Evolutionary conservation across 2,113 vertebrate species (phyloP).

Genomic region (Brachyhypopomus gauderio): DNA sequence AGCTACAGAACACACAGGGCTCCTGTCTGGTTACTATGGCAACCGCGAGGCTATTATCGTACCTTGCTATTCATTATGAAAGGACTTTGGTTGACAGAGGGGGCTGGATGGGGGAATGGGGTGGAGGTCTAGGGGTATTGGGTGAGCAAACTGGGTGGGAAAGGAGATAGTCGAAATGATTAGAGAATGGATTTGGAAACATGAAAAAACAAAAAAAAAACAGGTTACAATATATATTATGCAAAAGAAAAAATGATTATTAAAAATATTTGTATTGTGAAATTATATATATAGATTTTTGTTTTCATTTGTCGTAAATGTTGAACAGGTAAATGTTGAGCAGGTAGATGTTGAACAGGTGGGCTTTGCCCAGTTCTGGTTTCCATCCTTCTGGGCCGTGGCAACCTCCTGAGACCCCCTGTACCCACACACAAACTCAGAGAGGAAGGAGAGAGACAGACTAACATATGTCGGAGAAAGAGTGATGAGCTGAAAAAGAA

Average conservation of each 20-base stretch:
- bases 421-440: not conserved
- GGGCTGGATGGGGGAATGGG: conserved; percentile 69
- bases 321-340: conserved; percentile 10
- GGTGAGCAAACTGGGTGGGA: conserved; percentile 27
- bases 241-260: too few relatives aligned
- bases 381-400: not conserved
- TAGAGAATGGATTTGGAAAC: conserved; percentile 14
- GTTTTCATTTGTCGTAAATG: conserved; percentile 26
- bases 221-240: too few relatives aligned
- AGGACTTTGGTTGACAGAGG: conserved; percentile 89
- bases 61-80: conserved; percentile 99
- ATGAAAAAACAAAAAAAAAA: not conserved
- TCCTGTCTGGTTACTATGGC: conserved; percentile 94
- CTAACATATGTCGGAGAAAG: not conserved
- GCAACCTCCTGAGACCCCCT: conserved; percentile 18
- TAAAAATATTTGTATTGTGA: too few relatives aligned
- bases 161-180: conserved; percentile 16
- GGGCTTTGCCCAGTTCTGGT: conserved; percentile 2
- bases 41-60: conserved; percentile 94
- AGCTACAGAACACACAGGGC: conserved; percentile 80
- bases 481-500: conserved; percentile 9
- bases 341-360: conserved; percentile 29
- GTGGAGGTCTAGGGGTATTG: conserved; percentile 48
- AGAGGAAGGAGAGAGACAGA: not conserved
- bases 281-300: not conserved